A percentile compares a stretch with the other conserved stretches of the same genome.
Conservation (phyloP, 1,140 invertebrate species). For the Venustaconcha ellipsiformis region DNA sequence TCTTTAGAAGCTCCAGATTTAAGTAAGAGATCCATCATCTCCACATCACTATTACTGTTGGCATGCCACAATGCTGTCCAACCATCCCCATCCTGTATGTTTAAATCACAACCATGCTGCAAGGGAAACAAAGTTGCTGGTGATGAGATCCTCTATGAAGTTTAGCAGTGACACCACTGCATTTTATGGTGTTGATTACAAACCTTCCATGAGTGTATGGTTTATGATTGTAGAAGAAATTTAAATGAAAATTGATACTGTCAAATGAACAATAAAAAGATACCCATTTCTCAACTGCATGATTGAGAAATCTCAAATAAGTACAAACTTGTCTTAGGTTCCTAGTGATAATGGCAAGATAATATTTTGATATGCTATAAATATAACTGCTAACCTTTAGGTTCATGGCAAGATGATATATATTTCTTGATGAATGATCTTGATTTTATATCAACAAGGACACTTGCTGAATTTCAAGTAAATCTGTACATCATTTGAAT, state of each 20-base stretch:
- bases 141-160: not conserved
- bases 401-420: too few species aligned
- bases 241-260: not conserved
- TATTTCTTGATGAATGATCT: too few species aligned
- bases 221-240: not conserved
- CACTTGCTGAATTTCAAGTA: too few species aligned
- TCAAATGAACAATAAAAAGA: not conserved
- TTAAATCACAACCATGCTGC: constrained; percentile 46
- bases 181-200: not conserved
- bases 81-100: constrained; percentile 43
- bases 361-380: too few species aligned
- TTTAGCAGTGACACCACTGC: not conserved
- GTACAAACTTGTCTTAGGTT: too few species aligned
- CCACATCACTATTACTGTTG: constrained; percentile 48
- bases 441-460: too few species aligned
- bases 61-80: constrained; percentile 58
- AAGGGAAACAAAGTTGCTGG: constrained; percentile 4
- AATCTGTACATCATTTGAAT: too few species aligned
- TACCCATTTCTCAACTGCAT: too few species aligned
- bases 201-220: not conserved
- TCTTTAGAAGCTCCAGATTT: constrained; percentile 49
- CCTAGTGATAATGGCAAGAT: too few species aligned
- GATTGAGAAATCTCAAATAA: too few species aligned
- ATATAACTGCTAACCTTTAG: too few species aligned
- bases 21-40: constrained; percentile 49